Evolutionary conservation across 1,140 invertebrate genomes (phyloP).

Genomic region (Lordiphosa stackelbergi): DNA sequence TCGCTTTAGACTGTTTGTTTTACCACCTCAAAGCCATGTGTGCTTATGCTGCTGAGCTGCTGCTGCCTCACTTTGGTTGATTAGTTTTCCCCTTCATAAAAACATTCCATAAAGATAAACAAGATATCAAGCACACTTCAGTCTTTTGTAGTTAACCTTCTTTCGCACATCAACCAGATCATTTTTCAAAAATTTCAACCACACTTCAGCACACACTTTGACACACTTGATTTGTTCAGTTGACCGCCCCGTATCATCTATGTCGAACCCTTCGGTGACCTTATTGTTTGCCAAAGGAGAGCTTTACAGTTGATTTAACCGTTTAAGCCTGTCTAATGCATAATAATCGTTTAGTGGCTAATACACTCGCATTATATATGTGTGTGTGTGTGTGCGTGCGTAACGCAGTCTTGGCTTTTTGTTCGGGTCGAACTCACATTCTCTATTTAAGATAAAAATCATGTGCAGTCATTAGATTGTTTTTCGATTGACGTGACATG

Average conservation of each 20-base stretch:
- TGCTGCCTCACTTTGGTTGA: no score
- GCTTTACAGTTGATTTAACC: slow-evolving; percentile 75
- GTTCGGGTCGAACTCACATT: slow-evolving; percentile 24
- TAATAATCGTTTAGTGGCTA: slow-evolving; percentile 59
- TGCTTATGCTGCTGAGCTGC: no score
- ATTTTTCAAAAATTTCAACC: slow-evolving; percentile 12
- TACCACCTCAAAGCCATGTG: no score
- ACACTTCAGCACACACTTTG: slow-evolving; percentile 29
- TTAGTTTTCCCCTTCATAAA: no score
- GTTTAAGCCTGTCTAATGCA: slow-evolving; percentile 69
- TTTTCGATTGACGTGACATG: slow-evolving; percentile 76
- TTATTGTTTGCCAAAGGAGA: slow-evolving; percentile 31
- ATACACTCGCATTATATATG: slow-evolving; percentile 21
- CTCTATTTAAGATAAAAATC: slow-evolving; percentile 72
- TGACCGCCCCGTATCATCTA: slow-evolving; percentile 27
- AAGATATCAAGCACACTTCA: no score
- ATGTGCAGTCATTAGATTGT: slow-evolving; percentile 77
- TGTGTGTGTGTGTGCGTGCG: slow-evolving; percentile 5
- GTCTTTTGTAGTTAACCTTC: no score
- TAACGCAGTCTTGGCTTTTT: slow-evolving; percentile 14
- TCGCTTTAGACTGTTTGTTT: no score
- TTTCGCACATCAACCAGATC: no score
- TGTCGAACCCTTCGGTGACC: slow-evolving; percentile 19
- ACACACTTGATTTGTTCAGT: slow-evolving; percentile 46
- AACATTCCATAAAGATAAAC: no score